Conservation (phyloP, 2,113 vertebrate species). For the Piprites chloris region DNA sequence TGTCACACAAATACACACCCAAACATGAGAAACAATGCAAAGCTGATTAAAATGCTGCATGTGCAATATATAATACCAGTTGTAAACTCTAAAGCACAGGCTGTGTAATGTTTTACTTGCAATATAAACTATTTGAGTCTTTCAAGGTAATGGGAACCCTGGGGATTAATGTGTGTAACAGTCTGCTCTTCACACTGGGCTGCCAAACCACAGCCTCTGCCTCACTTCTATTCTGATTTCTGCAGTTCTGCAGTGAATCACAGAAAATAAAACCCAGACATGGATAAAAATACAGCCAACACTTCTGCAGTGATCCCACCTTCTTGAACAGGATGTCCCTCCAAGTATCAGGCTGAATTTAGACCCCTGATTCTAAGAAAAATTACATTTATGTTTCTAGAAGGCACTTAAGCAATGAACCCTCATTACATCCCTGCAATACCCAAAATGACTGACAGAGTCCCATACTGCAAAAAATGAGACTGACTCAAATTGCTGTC, state of each 20-base stretch:
- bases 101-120: neutral
- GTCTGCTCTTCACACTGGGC: accelerated
- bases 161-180: neutral
- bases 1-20: neutral
- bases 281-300: accelerated
- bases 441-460: neutral
- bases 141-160: neutral
- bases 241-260: neutral
- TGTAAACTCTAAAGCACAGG: neutral
- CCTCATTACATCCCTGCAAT: neutral
- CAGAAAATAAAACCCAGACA: neutral
- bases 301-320: neutral
- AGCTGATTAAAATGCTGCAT: neutral
- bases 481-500: neutral
- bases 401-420: neutral
- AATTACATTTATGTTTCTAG: neutral
- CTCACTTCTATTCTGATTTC: neutral
- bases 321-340: no score
- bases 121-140: neutral
- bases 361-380: neutral
- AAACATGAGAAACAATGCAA: accelerated
- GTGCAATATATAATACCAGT: neutral
- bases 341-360: neutral
- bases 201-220: neutral
- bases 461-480: accelerated